Conservation (phyloP, 1,140 invertebrate genomes). For the Sogatella furcifera region DNA sequence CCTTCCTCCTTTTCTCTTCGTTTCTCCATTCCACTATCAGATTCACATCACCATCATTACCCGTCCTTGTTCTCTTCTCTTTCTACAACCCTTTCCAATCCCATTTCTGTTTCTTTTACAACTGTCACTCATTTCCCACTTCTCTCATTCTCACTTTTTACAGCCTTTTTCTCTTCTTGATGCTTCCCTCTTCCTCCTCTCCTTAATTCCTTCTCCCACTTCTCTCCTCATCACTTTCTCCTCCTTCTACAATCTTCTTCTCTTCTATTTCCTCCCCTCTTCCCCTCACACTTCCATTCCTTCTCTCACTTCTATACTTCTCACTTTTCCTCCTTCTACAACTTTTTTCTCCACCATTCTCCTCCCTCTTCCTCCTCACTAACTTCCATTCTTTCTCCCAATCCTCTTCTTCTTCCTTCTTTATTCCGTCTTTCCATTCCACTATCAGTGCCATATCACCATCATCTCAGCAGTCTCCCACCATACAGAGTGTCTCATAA, state of each 20-base stretch:
- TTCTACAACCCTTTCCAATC: no score
- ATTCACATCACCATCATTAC: no score
- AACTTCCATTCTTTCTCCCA: not conserved
- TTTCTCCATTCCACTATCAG: no score
- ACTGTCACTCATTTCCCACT: no score
- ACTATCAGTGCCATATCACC: no score
- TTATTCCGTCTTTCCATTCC: no score
- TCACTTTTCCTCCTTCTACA: not conserved
- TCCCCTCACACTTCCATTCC: not conserved
- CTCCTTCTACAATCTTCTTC: not conserved
- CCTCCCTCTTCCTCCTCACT: not conserved
- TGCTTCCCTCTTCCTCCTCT: not conserved
- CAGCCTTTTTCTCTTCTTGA: no score
- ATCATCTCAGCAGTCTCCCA: no score
- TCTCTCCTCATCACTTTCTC: not conserved
- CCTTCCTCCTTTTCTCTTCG: not conserved
- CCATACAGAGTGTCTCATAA: no score
- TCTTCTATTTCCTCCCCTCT: not conserved
- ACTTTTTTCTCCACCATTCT: not conserved
- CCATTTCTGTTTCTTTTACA: no score
- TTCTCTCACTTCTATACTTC: not conserved
- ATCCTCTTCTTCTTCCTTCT: not conserved
- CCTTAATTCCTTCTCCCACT: not conserved
- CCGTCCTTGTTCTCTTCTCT: no score
- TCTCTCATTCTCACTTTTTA: no score